Base-by-base conservation (phyloP, 2,888 invertebrate species). In the Periphyllus acericola region DNA sequence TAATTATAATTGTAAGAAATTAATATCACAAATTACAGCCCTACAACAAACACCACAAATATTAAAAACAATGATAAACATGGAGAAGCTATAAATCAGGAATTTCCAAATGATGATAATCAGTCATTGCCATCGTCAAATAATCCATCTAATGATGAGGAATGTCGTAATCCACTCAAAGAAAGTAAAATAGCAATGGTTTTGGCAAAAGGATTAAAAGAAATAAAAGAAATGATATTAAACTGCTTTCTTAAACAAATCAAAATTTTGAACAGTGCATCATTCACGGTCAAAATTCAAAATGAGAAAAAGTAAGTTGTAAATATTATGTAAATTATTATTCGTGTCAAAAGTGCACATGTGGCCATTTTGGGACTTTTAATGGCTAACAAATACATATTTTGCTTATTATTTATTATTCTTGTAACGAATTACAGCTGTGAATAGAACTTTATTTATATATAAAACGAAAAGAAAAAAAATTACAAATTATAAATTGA, bases 161-260 rank as follows among this genome's bases (percentile, higher is more conserved):
- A 19, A 3, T 11, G n/a, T n/a, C n/a, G 40, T 9, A 8, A 9
- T 9, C 29, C 29, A 68, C 11, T 32, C 8, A 68, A 11, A 21
- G 81, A 81, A 71, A 25, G 71, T 21, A 68, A 32, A 32, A 81
- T 68, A 25, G 68, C 68, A 9, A 32, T 32, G 29, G 29, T 32
- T 25, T 46, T 81, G 25, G 46, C 81, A 5, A 40, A 71, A 21
- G 81, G 46, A 46, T 46, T 81, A 14, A 81, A 71, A 46, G 68
- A 81, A 32, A 46, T 40, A 32, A 81, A 81, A 32, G 29, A 29
- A 25, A 32, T 81, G 46, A 32, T 68, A 32, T 46, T 32, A 3
- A 81, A 81, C 9, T n/a, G n/a, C 0, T 80, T 66, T 17, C 36
- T 66, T 9, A 80, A n/a, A 19, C 80, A 80, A 80, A 66, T 80